Percentiles rank a stretch among this genome's conserved stretches.
Conservation (phyloP, 2,113 vertebrate genomes). For the Bostrychus sinensis region DNA sequence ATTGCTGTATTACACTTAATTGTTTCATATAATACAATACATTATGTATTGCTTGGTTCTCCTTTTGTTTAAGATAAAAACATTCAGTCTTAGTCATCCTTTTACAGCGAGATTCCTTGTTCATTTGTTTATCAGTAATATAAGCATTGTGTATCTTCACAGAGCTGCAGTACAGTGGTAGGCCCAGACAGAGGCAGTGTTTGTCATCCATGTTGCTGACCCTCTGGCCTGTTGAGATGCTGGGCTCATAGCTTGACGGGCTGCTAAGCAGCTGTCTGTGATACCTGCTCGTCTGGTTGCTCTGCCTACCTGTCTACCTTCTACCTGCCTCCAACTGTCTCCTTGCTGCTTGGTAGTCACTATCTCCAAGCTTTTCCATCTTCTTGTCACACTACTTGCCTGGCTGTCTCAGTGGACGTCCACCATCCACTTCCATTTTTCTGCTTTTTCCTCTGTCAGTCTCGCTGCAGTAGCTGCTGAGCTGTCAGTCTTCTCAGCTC, state of each 20-base stretch:
- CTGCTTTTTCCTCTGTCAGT: conserved; percentile 37
- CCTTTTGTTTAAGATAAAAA: too few species aligned
- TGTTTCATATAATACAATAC: too few species aligned
- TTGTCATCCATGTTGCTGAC: conserved; percentile 50
- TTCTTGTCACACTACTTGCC: conserved; percentile 36
- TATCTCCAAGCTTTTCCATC: conserved; percentile 26
- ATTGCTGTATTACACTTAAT: too few species aligned
- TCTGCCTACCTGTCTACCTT: conserved; percentile 45
- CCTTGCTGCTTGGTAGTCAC: conserved; percentile 7
- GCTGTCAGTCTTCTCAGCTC: conserved; percentile 42
- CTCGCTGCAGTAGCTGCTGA: conserved; percentile 33
- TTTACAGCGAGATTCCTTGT: too few species aligned
- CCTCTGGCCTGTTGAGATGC: conserved; percentile 73
- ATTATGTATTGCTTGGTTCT: too few species aligned
- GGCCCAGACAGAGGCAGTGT: conserved; percentile 74
- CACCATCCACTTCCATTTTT: conserved; percentile 25
- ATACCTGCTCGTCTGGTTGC: conserved; percentile 58
- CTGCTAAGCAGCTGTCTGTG: conserved; percentile 54
- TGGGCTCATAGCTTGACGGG: conserved; percentile 61
- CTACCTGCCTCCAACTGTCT: conserved; percentile 31
- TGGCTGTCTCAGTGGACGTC: conserved; percentile 32
- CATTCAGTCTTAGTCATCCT: too few species aligned
- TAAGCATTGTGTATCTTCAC: conserved; percentile 18
- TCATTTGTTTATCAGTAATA: conserved; percentile 4
- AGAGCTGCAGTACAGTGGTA: conserved; percentile 54